Percentiles rank a stretch among this genome's conserved stretches.
Evolutionary conservation across 2,888 invertebrate species (phyloP).

Genomic region (Achlya flavicornis): DNA sequence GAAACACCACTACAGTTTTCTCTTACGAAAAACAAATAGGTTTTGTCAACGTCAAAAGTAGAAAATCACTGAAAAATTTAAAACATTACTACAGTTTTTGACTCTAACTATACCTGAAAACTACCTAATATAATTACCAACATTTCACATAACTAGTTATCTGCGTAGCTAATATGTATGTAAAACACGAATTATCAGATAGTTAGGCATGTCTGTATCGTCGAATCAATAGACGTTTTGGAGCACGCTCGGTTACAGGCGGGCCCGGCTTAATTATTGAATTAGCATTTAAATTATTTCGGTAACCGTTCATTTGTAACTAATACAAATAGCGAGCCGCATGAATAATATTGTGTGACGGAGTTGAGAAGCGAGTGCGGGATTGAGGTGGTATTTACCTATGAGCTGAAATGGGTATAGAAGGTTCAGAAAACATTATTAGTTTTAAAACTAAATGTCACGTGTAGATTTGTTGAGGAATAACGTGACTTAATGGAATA

Average conservation of each 20-base stretch:
- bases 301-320: conserved; percentile 85
- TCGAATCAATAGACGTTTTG: conserved; percentile 66
- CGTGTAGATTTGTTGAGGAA: no score
- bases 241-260: conserved; percentile 69
- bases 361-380: conserved; percentile 35
- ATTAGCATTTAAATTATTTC: conserved; percentile 85
- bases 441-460: no score
- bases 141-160: not conserved
- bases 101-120: not conserved
- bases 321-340: conserved; percentile 82
- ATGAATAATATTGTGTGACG: conserved; percentile 73
- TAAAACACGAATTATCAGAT: not conserved
- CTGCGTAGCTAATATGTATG: not conserved
- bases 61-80: no score
- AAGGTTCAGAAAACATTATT: no score
- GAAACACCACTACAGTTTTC: no score
- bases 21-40: no score
- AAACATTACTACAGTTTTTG: not conserved
- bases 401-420: not conserved
- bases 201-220: conserved; percentile 27
- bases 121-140: not conserved
- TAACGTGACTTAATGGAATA: no score
- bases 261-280: conserved; percentile 81
- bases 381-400: conserved; percentile 16
- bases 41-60: no score